Base-by-base conservation (phyloP, 2,113 vertebrate genomes). In the Marcusenius ussheri region DNA sequence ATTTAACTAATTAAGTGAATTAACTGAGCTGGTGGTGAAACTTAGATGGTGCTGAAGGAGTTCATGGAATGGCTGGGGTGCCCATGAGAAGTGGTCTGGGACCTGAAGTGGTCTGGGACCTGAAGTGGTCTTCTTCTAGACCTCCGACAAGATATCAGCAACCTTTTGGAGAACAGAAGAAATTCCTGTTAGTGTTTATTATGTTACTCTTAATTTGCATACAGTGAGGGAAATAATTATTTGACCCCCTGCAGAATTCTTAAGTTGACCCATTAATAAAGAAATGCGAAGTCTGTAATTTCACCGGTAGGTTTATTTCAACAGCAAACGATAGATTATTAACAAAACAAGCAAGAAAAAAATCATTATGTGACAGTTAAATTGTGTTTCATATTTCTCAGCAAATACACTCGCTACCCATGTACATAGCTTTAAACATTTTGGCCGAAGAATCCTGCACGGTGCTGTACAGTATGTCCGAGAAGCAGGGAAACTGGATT, bases 401-500 rank as follows among this genome's bases (percentile, higher is more conserved):
- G 62, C n/a, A 27, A 66, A 66, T 31, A 27, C 4, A 27, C 62
- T 66, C 31, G 11, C 62, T 66, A 66, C 3, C 1, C 62, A 27
- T n/a, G 62, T 66, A 27, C 3, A 11, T 10, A 11, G 9, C 62
- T 66, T 66, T 66, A 31, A 66, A 66, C 62, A 27, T 66, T 66
- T 66, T 31, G 62, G n/a, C 15, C 80, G 50, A 66, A 66, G 62
- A 27, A 66, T 66, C 1, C 10, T 66, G 9, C 62, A 31, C 10
- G 9, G 24, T 66, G 1, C 62, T 17, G 53, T 27, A 50, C 62
- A 9, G 53, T 27, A 50, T 42, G 80, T 89, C 77, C 24, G 24
- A 91, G 90, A 89, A 89, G 89, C 90, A 47, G 42, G 91, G 53
- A 91, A 92, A 92, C 66, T 88, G 92, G 50, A 39, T 92, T 95